Percentiles rank a stretch among this genome's conserved stretches.
phyloP scores from a whole-genome alignment of 2,113 vertebrate genomes.

The Pica pica region DNA sequence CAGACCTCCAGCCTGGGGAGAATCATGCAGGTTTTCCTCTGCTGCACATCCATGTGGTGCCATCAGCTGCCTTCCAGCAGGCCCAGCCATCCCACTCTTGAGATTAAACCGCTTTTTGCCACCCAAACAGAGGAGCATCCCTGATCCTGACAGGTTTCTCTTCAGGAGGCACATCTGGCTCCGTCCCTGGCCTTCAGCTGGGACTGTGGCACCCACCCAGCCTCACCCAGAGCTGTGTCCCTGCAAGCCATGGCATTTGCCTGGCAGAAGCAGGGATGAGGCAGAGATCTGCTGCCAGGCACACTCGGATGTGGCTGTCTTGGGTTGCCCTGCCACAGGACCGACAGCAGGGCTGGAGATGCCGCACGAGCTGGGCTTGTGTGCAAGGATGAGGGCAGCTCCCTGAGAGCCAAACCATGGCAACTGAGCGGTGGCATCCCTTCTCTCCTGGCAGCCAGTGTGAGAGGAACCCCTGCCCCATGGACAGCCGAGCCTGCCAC shows the following conservation, averaged over 20 bases:
- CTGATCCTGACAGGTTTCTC: neutral
- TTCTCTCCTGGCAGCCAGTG: constrained; percentile 74
- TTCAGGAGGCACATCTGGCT: neutral
- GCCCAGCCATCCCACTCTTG: neutral
- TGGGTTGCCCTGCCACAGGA: neutral
- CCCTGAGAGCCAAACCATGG: neutral
- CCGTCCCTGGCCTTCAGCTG: neutral
- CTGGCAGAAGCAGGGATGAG: neutral
- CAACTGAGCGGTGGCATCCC: neutral
- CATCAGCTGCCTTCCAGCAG: neutral
- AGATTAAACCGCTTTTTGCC: neutral
- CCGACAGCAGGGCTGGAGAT: fast-evolving
- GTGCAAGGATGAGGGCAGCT: neutral
- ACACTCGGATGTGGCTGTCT: neutral
- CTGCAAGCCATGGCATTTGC: neutral
- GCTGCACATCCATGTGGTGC: neutral
- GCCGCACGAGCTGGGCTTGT: fast-evolving
- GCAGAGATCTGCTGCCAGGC: fast-evolving
- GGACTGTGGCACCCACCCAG: neutral
- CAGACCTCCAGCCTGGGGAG: neutral
- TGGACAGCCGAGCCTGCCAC: constrained; percentile 71
- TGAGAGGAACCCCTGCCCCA: constrained; percentile 81
- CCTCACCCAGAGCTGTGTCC: neutral
- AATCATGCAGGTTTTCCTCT: neutral
- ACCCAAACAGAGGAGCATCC: neutral